These are phyloP conservation scores for Ctenopoma multispine DNA, from an alignment of 2,797 vertebrate genomes.

Conservation along the genomic window DNA sequence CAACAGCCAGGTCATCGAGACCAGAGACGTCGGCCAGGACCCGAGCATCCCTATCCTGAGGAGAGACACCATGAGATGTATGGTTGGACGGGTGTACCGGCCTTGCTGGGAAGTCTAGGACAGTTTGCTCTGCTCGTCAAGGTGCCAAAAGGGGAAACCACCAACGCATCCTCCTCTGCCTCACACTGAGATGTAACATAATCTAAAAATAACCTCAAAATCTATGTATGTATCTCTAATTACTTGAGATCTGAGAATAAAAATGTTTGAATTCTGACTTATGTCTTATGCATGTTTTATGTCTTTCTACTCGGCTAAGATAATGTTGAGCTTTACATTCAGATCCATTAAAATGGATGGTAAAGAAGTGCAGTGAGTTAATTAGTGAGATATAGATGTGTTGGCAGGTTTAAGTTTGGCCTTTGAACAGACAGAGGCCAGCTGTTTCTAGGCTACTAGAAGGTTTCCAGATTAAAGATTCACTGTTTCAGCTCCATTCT, in stretches of 20 bases:
- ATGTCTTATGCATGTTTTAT: conserved; percentile 25
- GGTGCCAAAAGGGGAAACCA: conserved; percentile 5
- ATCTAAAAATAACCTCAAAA: conserved; percentile 17
- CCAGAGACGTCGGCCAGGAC: conserved; percentile 58
- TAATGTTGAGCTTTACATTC: background rate
- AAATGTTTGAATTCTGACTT: conserved; percentile 50
- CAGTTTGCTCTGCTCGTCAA: conserved; percentile 12
- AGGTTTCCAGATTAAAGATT: too few relatives aligned
- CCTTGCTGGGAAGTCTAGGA: conserved; percentile 87
- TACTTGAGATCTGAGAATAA: conserved; percentile 63
- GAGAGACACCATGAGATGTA: conserved; percentile 86
- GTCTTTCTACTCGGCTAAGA: conserved; percentile 3
- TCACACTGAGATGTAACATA: conserved; percentile 44
- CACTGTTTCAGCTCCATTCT: background rate
- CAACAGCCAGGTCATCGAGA: conserved; percentile 61
- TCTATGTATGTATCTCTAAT: conserved; percentile 47
- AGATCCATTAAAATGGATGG: background rate
- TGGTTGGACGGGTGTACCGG: conserved; percentile 87
- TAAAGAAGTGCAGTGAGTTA: background rate
- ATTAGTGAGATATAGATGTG: background rate
- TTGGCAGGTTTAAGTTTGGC: too few relatives aligned
- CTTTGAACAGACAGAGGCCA: too few relatives aligned
- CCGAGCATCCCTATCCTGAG: conserved; percentile 76
- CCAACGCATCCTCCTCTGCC: conserved; percentile 13
- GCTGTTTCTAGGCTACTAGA: too few relatives aligned